Evolutionary conservation across 2,113 vertebrate species (phyloP), one percentile per base, ranked within the genome.

Genomic region (Corythaixoides concolor): DNA sequence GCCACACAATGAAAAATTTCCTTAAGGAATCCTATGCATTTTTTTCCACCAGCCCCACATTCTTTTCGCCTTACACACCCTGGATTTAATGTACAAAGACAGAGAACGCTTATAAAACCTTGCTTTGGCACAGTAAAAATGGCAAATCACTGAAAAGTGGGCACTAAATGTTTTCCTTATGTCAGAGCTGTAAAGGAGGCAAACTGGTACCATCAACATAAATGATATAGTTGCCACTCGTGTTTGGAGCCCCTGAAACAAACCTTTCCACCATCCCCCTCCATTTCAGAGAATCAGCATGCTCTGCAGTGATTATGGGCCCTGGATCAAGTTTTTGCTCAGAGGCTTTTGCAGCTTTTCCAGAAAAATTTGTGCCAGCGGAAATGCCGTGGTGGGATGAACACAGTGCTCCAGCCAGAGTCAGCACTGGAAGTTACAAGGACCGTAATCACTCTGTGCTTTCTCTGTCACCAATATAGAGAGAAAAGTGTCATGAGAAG

Each of bases 21-120:
- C 88, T 94, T 95, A 79, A 96, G 87, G 91, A 90, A 93, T 80
- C 28, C 58, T 80, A 22, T 85, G 66, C 1, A 0, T 33, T 74
- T 64, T 89, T 89, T 94, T 93, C 66, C n/a, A 79, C 43, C 77
- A 93, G 49, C 11, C 49, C 20, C 45, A 50, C 69, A 82, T 96
- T 94, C 81, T 75, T 96, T 93, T 93, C 6, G 9, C 81, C 77
- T 95, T 89, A 89, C 93, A 91, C 89, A 79, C 69, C 69, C 94
- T 91, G 70, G 39, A 69, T 89, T 96, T 82, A 91, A 91, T 85
- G 30, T 93, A 37, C 43, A 82, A 89, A 93, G 93, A 68, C 60
- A 91, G 85, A 69, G 67, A 91, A 90, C 67, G 58, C 70, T 90
- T 91, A 45, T 62, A 87, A 93, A 96, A 69, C 41, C 41, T 90